Base-by-base conservation (phyloP, 1,140 invertebrate genomes). In the Drosophila persimilis region DNA sequence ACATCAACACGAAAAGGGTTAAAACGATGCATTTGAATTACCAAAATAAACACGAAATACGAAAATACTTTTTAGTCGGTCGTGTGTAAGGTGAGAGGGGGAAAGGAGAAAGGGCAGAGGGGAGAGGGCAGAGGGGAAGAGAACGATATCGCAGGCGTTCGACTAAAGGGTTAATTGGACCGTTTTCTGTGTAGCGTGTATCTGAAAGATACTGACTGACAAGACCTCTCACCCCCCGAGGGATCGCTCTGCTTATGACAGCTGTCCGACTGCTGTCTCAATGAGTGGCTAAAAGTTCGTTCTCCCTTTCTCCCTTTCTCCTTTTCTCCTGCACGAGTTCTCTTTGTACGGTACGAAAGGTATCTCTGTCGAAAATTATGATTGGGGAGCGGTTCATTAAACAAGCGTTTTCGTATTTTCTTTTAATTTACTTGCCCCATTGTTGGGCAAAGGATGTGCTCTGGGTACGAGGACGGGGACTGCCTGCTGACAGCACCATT, bases 11-110 rank as follows among this genome's bases (percentile, higher is more conserved):
- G 62, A 69, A 75, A 65, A 81, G 83, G 81, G 81, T 88, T 85
- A 77, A 86, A 86, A 72, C 75, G 83, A 74, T 78, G 81, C 78
- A 59, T 85, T 70, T 81, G 77, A 86, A 86, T 86, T 86, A 86
- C 81, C 83, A 86, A 86, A 88, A 81, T 88, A 86, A 86, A 86
- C 83, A 86, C 60, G 45, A 67, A 70, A 65, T 77, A 65, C 74
- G 59, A 77, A 83, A 84, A 86, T 85, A 86, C 81, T 88, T 81
- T 78, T 44, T 52, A 62, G 69, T 52, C 63, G 83, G 48, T 53
- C 44, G 35, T 39, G 35, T 39, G 35, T 13, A 11, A 65, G 62
- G 62, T 53, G 53, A 53, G 47, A 74, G 47, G 31, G 8, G 9
- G 31, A 9, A 31, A 2, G 29, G 7, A 7, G 29, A 6, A 29